phyloP scores from a whole-genome alignment of 2,888 invertebrate genomes.

The Pollenia angustigena region DNA sequence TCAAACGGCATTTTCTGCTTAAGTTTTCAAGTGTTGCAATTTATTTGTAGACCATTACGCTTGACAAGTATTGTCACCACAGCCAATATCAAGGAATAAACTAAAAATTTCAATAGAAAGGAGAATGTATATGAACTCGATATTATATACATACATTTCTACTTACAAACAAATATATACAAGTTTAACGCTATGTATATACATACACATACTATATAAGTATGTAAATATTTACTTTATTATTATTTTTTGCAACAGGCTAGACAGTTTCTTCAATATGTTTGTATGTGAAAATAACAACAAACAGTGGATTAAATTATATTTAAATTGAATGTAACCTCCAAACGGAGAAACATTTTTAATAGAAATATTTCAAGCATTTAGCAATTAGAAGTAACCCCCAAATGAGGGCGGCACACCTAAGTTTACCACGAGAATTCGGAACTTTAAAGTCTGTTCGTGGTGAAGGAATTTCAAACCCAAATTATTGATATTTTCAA shows the following conservation, averaged over 20 bases:
- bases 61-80: conserved; percentile 29
- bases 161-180: not conserved
- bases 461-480: too few species aligned
- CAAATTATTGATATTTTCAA: too few species aligned
- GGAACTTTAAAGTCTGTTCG: too few species aligned
- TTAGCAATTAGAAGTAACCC: too few species aligned
- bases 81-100: conserved; percentile 29
- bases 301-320: conserved; percentile 17
- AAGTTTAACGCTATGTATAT: not conserved
- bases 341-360: too few species aligned
- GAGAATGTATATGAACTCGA: not conserved
- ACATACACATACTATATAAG: not conserved
- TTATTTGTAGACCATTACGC: conserved; percentile 41
- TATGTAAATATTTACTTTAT: conserved; percentile 7
- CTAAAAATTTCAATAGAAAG: conserved; percentile 19
- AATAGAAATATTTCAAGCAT: too few species aligned
- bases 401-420: too few species aligned
- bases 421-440: too few species aligned
- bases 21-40: conserved; percentile 20
- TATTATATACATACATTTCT: not conserved
- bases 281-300: conserved; percentile 24
- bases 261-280: conserved; percentile 55
- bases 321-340: not conserved
- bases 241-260: conserved; percentile 39
- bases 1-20: conserved; percentile 10